Base-by-base conservation (phyloP, 1,140 invertebrate species). In the Diorhabda elongata region DNA sequence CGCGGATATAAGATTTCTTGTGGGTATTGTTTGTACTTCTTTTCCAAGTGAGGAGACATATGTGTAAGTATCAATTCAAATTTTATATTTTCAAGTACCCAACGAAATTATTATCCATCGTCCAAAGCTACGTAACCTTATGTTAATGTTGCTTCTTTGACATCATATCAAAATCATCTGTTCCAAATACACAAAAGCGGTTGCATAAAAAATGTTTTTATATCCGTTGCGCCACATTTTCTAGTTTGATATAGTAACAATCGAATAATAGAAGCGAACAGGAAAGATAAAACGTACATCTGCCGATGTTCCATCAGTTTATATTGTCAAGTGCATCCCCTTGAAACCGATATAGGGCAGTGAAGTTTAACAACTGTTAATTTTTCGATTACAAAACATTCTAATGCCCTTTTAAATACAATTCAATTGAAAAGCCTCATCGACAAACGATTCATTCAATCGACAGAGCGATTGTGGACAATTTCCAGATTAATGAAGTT, bases 281-380 rank as follows among this genome's bases (percentile, higher is more conserved):
- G 61, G 57, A 64, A 65, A 58, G 64, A 63, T 47, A 58, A 63
- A 69, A 64, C 64, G 71, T 61, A 72, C 71, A 72, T 72, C 71
- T 72, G 71, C 68, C 63, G 42, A n/a, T 66, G 41, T 62, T 62
- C 61, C 68, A 67, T 62, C 69, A 52, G 58, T 47, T 60, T 64
- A 65, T 59, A 66, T 72, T 72, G 68, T 72, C 71, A 72, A 72
- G 71, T 72, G 68, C 63, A 59, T 66, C 71, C 47, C 68, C 71
- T 72, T 69, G 68, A 67, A 69, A 69, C n/a, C 45, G 71, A 72
- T 72, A 56, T 68, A 58, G 64, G 11, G 44, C 61, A 62, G 68
- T 68, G 69, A 70, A 71, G 66, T 67, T 47, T 9, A 64, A 62
- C 71, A 72, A 72, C 68, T 72, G 71, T 72, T 71, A 62, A 62